These are phyloP conservation scores for Scotopteryx bipunctaria DNA, from an alignment of 2,888 invertebrate species.

Conservation along the genomic window DNA sequence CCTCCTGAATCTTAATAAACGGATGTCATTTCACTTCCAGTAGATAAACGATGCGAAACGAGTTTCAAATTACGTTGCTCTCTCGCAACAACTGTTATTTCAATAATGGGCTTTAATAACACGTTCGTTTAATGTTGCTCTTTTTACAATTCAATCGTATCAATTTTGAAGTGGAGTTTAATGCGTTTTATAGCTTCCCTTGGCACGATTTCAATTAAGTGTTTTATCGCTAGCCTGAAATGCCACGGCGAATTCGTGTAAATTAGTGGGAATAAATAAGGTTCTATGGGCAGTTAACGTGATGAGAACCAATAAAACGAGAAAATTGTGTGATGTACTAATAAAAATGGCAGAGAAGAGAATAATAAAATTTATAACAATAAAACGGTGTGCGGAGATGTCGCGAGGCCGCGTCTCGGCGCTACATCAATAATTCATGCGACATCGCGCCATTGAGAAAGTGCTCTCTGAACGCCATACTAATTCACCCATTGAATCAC, in stretches of 20 bases:
- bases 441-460: constrained; percentile 80
- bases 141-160: constrained; percentile 50
- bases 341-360: constrained; percentile 57
- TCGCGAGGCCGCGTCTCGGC: constrained; percentile 51
- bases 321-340: constrained; percentile 54
- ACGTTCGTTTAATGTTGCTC: constrained; percentile 50
- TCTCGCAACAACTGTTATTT: constrained; percentile 45
- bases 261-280: constrained; percentile 44
- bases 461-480: constrained; percentile 79
- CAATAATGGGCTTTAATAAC: constrained; percentile 52
- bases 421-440: constrained; percentile 77
- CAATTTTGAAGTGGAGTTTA: constrained; percentile 43
- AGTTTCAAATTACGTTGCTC: constrained; percentile 40
- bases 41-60: constrained; percentile 44
- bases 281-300: constrained; percentile 45
- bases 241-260: constrained; percentile 40
- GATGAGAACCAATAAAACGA: constrained; percentile 47
- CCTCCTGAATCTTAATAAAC: constrained; percentile 63
- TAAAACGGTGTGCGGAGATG: constrained; percentile 62
- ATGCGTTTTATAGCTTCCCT: constrained; percentile 46
- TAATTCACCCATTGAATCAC: constrained; percentile 71
- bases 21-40: constrained; percentile 49
- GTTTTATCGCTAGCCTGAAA: constrained; percentile 44
- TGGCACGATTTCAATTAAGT: constrained; percentile 57
- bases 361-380: constrained; percentile 64